Base-by-base conservation (phyloP, 2,888 invertebrate species). In the Tetheella fluctuosa region DNA sequence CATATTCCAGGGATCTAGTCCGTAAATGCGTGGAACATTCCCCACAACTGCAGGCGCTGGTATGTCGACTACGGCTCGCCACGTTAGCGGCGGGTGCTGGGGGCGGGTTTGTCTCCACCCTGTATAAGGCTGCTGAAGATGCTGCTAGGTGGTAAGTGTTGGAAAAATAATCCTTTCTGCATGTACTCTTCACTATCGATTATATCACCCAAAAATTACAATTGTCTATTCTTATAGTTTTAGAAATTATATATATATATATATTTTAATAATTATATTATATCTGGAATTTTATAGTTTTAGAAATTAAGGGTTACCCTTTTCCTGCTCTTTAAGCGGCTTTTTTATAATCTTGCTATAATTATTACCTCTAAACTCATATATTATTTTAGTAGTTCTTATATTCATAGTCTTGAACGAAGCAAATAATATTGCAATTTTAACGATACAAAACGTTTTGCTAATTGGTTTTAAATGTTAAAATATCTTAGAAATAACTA, bases 1-100 rank as follows among this genome's bases (percentile, higher is more conserved):
- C 59, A 57, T 59, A 52, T 37, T 64, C 52, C 54, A 95, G 95
- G 80, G 94, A 95, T 74, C 94, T 96, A 89, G 95, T 96, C 69
- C 92, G 95, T 54, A 96, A 96, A 67, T 95, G 97, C 73, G 95
- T 97, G 87, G 97, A 98, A 69, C 97, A 97, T 77, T 96, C 97
- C 57, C 95, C 95, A 0, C 91, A 97, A 60, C 77, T 97, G 15
- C 97, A 97, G 79, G 94, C 96, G 13, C 94, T 96, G 85, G 87
- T 97, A 54, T 95, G 95, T 80, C 94, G 97, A 25, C 83, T 98
- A 59, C 94, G 96, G 3, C 86, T 94, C 52, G 94, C 94, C 6
- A 94, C 96, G 0, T 94, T 96, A 76, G 86, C 93, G 8, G 96
- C 96, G 0, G 96, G 96, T 60, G 74, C 84, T 0, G 81, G 84